Evolutionary conservation across 53 echinoderm and acorn worm species (phyloP).

Genomic region (Holothuria leucospilota): DNA sequence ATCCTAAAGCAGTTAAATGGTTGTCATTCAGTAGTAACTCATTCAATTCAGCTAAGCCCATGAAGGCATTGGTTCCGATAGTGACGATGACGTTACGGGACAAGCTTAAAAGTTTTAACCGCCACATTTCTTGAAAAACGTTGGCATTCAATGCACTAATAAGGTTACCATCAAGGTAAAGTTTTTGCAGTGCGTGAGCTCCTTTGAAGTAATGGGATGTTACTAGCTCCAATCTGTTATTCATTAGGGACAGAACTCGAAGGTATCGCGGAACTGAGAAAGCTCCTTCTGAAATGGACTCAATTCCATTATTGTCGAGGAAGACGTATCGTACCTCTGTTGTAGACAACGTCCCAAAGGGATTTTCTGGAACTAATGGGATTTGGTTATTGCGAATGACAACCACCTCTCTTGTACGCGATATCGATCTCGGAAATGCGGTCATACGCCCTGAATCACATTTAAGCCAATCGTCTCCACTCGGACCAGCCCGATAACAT

Average conservation of each 20-base stretch:
- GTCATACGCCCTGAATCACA: constrained; percentile 12
- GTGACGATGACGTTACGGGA: background rate
- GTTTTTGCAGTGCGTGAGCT: constrained; percentile 3
- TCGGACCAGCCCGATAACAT: background rate
- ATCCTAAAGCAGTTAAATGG: background rate
- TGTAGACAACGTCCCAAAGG: constrained; percentile 8
- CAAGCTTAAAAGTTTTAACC: constrained; percentile 14
- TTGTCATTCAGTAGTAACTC: constrained; percentile 16
- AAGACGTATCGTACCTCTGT: constrained; percentile 1
- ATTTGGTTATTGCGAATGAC: constrained; percentile 5
- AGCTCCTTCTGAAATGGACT: constrained; percentile 19
- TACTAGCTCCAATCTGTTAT: constrained; percentile 9
- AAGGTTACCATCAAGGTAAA: constrained; percentile 7
- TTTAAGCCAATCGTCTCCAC: background rate
- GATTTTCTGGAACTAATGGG: background rate
- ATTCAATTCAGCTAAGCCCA: constrained; percentile 6
- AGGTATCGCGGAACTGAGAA: constrained; percentile 29
- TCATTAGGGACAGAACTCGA: constrained; percentile 13
- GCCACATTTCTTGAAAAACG: constrained; percentile 23
- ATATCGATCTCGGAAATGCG: constrained; percentile 13
- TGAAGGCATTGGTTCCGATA: background rate
- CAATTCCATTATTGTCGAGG: constrained; percentile 19
- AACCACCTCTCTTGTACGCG: constrained; percentile 11
- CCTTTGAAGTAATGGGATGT: constrained; percentile 1
- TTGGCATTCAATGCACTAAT: background rate